phyloP scores from a whole-genome alignment of 2,797 vertebrate genomes.

The Onychomys torridus region DNA sequence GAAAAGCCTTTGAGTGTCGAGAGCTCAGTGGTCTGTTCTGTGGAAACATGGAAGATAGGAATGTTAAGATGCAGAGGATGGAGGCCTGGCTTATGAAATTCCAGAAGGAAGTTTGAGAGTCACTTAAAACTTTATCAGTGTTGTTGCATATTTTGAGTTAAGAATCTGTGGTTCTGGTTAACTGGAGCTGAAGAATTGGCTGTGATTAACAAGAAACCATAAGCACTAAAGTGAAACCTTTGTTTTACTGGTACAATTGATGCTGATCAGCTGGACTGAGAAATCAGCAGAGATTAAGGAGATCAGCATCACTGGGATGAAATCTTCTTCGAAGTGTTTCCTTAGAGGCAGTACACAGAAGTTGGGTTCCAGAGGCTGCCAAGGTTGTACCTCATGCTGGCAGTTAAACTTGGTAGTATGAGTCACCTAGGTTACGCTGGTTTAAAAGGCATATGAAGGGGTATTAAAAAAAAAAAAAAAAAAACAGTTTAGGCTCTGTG shows the following conservation, averaged over 20 bases:
- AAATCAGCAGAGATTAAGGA: background rate
- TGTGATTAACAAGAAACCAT: background rate
- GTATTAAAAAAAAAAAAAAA: too few relatives aligned
- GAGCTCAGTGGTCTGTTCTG: background rate
- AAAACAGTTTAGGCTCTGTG: background rate
- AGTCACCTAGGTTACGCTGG: background rate
- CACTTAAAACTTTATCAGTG: background rate
- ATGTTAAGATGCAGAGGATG: background rate
- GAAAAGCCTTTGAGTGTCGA: background rate
- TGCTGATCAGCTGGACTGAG: background rate
- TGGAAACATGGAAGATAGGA: background rate
- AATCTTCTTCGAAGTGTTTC: background rate
- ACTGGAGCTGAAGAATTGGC: too few relatives aligned
- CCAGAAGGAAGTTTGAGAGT: background rate
- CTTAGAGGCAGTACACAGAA: background rate
- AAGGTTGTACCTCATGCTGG: background rate
- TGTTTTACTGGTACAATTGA: background rate
- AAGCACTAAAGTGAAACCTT: background rate
- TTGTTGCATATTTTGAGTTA: background rate
- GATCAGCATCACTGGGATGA: background rate
- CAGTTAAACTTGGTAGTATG: background rate
- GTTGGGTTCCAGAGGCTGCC: background rate
- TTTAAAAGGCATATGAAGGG: background rate
- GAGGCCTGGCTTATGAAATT: background rate
- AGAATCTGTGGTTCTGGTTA: background rate